These are phyloP conservation scores for Anhinga rufa DNA, from an alignment of 2,113 vertebrate species.

Conservation along the genomic window DNA sequence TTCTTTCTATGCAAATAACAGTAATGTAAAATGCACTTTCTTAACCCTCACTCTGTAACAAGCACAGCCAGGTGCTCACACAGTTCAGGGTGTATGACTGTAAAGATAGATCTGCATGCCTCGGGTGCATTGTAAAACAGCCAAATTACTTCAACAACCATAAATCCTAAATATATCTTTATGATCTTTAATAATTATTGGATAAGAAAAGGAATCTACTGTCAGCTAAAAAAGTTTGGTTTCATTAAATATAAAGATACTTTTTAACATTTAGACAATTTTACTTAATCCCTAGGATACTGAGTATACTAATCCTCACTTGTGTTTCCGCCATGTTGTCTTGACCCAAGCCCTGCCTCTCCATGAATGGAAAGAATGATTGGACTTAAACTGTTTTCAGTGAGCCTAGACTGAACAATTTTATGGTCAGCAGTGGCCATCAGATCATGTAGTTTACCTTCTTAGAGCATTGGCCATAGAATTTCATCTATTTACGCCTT, in stretches of 20 bases:
- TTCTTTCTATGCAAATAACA: neutral
- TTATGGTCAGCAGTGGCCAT: neutral
- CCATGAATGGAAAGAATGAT: neutral
- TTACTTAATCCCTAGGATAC: neutral
- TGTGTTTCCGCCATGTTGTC: neutral
- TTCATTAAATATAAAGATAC: conserved; percentile 43
- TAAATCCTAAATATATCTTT: conserved; percentile 41
- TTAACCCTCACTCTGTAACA: neutral
- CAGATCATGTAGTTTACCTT: neutral
- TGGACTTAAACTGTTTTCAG: neutral
- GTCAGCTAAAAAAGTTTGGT: neutral
- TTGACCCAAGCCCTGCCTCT: neutral
- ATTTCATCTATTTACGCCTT: neutral
- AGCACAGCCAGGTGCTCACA: conserved; percentile 35
- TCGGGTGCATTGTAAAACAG: conserved; percentile 39
- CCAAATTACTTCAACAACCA: conserved; percentile 48
- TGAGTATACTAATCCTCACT: conserved; percentile 1
- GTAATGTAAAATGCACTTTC: neutral
- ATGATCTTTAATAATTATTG: conserved; percentile 60
- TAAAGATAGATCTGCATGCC: conserved; percentile 12
- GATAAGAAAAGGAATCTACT: conserved; percentile 42
- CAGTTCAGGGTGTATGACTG: neutral
- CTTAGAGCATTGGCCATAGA: neutral
- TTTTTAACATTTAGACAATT: conserved; percentile 51
- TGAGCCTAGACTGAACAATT: neutral